These are phyloP conservation scores for Xestobium rufovillosum DNA, from an alignment of 2,888 invertebrate species.

Conservation along the genomic window DNA sequence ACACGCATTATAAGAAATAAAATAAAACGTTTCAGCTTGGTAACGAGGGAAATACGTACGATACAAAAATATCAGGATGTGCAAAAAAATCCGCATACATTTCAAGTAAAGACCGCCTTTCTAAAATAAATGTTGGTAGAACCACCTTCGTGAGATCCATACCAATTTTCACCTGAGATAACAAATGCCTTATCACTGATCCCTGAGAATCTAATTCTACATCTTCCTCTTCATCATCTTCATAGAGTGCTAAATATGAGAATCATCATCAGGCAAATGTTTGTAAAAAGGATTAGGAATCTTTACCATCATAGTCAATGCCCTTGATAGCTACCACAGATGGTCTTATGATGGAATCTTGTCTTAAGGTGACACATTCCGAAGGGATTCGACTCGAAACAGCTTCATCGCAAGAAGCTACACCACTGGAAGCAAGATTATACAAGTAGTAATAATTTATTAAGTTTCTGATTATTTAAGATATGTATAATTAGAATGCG, in stretches of 20 bases:
- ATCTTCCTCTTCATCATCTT: slow-evolving; percentile 83
- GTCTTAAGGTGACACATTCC: no score
- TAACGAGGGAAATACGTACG: no score
- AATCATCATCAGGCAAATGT: slow-evolving; percentile 12
- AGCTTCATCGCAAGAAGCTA: no score
- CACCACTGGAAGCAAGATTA: no score
- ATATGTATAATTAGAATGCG: no score
- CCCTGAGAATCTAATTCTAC: slow-evolving; percentile 95
- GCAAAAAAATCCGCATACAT: slow-evolving; percentile 99
- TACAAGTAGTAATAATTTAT: no score
- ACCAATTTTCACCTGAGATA: slow-evolving; percentile 97
- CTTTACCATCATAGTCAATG: slow-evolving; percentile 4
- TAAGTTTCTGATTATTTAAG: no score
- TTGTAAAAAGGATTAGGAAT: slow-evolving; percentile 1
- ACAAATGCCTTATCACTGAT: slow-evolving; percentile 90
- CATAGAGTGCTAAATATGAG: slow-evolving; percentile 69
- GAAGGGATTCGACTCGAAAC: no score
- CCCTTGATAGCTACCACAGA: neutral
- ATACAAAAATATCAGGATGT: slow-evolving; percentile 94
- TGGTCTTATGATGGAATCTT: no score
- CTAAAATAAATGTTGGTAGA: slow-evolving; percentile 96
- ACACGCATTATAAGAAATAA: no score
- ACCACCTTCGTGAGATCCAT: slow-evolving; percentile 99
- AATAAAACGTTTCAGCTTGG: no score
- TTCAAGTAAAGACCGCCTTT: slow-evolving; percentile 92